Evolutionary conservation across 2,797 vertebrate genomes (phyloP).

Genomic region (Astyanax mexicanus): DNA sequence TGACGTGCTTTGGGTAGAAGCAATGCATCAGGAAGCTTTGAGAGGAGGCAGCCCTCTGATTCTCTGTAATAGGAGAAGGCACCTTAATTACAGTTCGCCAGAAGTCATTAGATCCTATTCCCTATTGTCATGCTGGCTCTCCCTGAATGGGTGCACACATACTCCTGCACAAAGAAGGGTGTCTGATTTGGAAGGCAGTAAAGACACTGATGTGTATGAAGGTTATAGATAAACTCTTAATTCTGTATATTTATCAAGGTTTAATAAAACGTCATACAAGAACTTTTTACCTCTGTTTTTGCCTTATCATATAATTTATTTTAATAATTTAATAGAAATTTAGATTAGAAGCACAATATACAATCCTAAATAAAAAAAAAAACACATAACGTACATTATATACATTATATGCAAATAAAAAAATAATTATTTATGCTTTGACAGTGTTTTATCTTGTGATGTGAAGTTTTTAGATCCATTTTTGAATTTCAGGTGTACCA

Average conservation of each 20-base stretch:
- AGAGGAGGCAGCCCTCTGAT: slow-evolving; percentile 61
- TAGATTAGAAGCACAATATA: no score
- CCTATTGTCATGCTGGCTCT: slow-evolving; percentile 14
- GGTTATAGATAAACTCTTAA: neutral
- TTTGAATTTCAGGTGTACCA: no score
- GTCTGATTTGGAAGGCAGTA: slow-evolving; percentile 3
- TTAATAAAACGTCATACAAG: no score
- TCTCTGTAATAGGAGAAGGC: slow-evolving; percentile 78
- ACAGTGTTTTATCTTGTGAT: no score
- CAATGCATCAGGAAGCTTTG: slow-evolving; percentile 43
- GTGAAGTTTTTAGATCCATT: no score
- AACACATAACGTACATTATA: no score
- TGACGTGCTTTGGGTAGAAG: slow-evolving; percentile 57
- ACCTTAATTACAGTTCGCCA: slow-evolving; percentile 79
- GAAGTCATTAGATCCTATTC: slow-evolving; percentile 72
- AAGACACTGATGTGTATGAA: slow-evolving; percentile 11
- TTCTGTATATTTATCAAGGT: neutral
- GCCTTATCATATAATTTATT: no score
- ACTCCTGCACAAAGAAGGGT: slow-evolving; percentile 43
- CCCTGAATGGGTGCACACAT: slow-evolving; percentile 45
- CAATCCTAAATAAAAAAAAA: no score
- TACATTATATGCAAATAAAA: no score
- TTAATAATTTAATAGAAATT: no score
- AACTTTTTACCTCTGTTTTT: no score
- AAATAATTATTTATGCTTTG: no score